Evolutionary conservation across 2,888 invertebrate species (phyloP), one percentile per base, ranked within the genome.

Genomic region (Pomacea canaliculata): DNA sequence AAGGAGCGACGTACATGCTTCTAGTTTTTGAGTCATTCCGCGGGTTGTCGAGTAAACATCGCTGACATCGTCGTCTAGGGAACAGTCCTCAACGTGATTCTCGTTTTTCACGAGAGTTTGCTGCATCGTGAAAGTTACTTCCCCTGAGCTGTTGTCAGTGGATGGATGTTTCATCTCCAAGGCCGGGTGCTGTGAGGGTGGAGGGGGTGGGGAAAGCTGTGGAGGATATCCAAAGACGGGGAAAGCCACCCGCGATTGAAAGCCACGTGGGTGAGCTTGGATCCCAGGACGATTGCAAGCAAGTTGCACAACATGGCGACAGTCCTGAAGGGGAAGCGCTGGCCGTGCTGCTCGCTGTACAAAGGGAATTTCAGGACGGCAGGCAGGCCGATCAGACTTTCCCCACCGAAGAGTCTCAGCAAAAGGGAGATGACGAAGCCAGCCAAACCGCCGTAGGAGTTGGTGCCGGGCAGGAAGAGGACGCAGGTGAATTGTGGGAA

Each of bases 401-500:
- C 79, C 1, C 79, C 79, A 60, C 75, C 51, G 18, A 77, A 23
- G 19, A 79, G n/a, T 0, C 79, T 71, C 23, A 79, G 51, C 10
- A 27, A 13, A 13, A 79, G 49, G 16, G 77, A 77, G 13, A 72
- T 51, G 23, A 77, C 63, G 76, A 79, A 77, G 56, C 77, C 79
- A 23, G 72, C 69, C 51, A 79, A 23, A 16, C 77, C 70, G 49
- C 79, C 79, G 70, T 79, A 79, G 27, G 72, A 62, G 73, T 79
- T 79, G 48, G 79, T 66, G 56, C 56, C 27, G 1, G 71, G 51
- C 72, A 84, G 48, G 79, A 81, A 85, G 56, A 85, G 75, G n/a
- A 84, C 83, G 73, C 82, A 81, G 63, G 83, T 79, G n/a, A 85
- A 80, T 69, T 85, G 84, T 13, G 85, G 85, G 76, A 85, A 84